Base-by-base conservation (phyloP, 2,797 vertebrate species). In the Enteromius treurensis region DNA sequence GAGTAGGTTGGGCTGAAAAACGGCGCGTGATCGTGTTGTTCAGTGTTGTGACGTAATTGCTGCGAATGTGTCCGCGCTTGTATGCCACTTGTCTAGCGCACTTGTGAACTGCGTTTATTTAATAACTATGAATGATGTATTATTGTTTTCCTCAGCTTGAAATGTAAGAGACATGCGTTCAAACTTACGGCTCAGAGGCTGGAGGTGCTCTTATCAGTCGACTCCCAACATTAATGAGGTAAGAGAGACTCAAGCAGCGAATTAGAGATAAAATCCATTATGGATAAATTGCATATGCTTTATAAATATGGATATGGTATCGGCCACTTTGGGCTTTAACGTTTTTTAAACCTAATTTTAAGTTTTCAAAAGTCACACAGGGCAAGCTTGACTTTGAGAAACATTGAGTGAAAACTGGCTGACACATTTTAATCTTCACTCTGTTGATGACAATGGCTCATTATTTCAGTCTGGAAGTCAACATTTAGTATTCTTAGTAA, bases 221-320 rank as follows among this genome's bases (percentile, higher is more conserved):
- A 89, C 83, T 86, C 71, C 68, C 40, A 87, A 88, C 79, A 90
- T 92, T 87, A 88, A 60, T 84, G 86, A 93, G 89, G 91, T 92
- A 92, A 91, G 88, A 71, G 83, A 47, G 67, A 70, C 29, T 32
- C 34, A 17, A 51, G 23, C 0, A 55, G 7, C 8, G 23, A n/a
- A 75, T 51, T 11, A 23, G 6, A 62, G 15, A 77, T 11, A 29
- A 29, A 45, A 26, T 40, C 29, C 15, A 47, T 62, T 21, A 45
- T 45, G 2, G 32, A 64, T 64, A 64, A 32, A 64, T 32, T 32
- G 7, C 14, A 32, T 8, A 62, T 64, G 26, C 15, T 17, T 15
- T 32, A 64, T 64, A 64, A 5, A 64, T 64, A 26, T 62, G 13
- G 5, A 17, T 64, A 29, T 29, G 9, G 9, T 51, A 1, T 21